Evolutionary conservation across 2,797 vertebrate genomes (phyloP), one percentile per base, ranked within the genome.

Genomic region (Hypotaenidia philippensis): DNA sequence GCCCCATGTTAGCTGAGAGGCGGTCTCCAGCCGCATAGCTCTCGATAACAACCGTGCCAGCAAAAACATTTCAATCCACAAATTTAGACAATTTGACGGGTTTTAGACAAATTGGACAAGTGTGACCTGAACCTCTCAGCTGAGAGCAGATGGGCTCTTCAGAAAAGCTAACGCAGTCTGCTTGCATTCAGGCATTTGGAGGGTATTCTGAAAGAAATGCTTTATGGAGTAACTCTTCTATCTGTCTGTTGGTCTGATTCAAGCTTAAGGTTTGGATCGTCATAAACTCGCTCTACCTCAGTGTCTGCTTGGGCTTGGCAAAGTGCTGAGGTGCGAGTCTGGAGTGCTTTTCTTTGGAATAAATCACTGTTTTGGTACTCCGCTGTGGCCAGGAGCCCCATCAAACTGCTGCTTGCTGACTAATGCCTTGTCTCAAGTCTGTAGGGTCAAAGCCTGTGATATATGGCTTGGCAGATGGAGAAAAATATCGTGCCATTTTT

Each of bases 401-500:
- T 76, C 72, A 84, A 90, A 64, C 45, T 75, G 57, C 57, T 84
- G 17, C 75, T 70, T 83, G 82, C 83, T 94, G 92, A 90, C 86
- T 77, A 93, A 92, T 70, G 83, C 76, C 69, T 89, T 65, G 66
- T 56, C 78, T 90, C 70, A 47, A 79, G 72, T 75, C 57, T 93
- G 57, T 40, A 5, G 74, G 61, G 87, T 93, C 92, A 89, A 90
- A 93, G 68, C 7, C 66, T 0, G 0, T 89, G 77, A 65, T 93
- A 47, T 75, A 84, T 40, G 76, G 36, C 22, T 85, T 96, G 93
- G 64, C 93, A 94, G 95, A 92, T 57, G 77, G 85, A 93, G 91
- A 96, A 94, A 44, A 93, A 93, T 85, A 90, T 70, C 27, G 5
- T 91, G 59, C 27, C n/a, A 3, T 63, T 94, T 96, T 92, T 94